A percentile compares a stretch with the other conserved stretches of the same genome.
These are phyloP conservation scores for Falco biarmicus DNA, from an alignment of 2,797 vertebrate genomes.

Conservation along the genomic window DNA sequence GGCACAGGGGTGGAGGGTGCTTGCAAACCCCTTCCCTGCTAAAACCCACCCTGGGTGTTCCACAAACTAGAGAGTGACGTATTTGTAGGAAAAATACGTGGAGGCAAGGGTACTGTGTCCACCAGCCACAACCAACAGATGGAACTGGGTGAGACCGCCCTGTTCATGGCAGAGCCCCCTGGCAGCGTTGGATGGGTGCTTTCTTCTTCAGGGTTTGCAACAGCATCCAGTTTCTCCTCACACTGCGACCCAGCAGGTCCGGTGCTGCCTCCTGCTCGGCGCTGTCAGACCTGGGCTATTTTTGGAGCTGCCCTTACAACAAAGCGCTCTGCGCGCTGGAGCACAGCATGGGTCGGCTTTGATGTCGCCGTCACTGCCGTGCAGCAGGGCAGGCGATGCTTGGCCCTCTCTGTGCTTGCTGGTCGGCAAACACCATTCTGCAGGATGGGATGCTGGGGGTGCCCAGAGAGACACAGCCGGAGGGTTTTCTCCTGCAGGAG, in stretches of 20 bases:
- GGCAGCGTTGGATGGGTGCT: not conserved
- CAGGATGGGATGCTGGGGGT: not conserved
- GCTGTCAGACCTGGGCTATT: not conserved
- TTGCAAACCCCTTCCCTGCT: not conserved
- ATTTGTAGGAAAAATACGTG: not conserved
- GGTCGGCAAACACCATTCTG: not conserved
- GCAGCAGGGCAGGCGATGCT: not conserved
- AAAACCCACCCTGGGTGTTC: not conserved
- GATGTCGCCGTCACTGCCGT: not conserved
- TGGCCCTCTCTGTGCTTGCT: not conserved
- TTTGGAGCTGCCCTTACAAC: not conserved
- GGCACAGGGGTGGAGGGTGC: not conserved
- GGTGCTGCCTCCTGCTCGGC: not conserved
- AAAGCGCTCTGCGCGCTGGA: not conserved
- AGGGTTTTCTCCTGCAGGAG: not conserved
- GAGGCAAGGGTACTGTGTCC: not conserved
- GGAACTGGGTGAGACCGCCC: not conserved
- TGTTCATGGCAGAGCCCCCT: not conserved
- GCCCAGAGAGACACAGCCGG: not conserved
- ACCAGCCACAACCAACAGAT: not conserved
- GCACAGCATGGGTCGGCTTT: not conserved
- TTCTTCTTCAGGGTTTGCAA: not conserved
- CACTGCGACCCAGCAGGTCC: not conserved
- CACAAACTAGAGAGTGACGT: rapidly evolving
- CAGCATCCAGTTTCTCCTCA: not conserved